A percentile compares a stretch with the other conserved stretches of the same genome.
phyloP scores from a whole-genome alignment of 2,113 vertebrate genomes.

The Platichthys flesus region DNA sequence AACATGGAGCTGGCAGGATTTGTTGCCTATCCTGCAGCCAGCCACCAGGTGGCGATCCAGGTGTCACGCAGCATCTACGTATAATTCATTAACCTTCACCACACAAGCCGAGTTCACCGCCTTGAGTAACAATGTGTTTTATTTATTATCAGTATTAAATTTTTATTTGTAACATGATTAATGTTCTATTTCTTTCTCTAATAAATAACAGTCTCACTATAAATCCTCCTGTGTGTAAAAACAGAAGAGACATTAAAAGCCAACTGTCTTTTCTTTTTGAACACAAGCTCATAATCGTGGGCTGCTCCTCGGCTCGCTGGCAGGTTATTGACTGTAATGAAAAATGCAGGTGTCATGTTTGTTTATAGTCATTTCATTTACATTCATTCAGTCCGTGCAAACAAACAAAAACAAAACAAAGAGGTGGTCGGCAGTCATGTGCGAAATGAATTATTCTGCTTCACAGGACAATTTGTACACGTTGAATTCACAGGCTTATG shows the following conservation, averaged over 20 bases:
- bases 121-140: background rate
- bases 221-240: background rate
- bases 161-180: background rate
- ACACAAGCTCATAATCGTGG: background rate
- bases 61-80: too few relatives aligned
- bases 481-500: constrained; percentile 3
- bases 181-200: background rate
- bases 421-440: constrained; percentile 13
- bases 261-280: background rate
- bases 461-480: background rate
- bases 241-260: background rate
- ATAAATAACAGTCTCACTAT: background rate
- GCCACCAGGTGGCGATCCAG: too few relatives aligned
- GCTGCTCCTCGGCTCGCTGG: background rate
- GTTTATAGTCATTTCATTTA: constrained; percentile 2
- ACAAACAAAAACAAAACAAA: background rate
- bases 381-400: constrained; percentile 21
- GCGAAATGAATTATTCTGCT: constrained; percentile 28
- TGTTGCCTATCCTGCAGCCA: too few relatives aligned
- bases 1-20: too few relatives aligned
- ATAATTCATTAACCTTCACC: too few relatives aligned
- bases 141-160: background rate
- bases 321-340: constrained; percentile 9
- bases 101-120: background rate
- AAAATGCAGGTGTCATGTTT: constrained; percentile 31